Percentiles rank a stretch among this genome's conserved stretches.
phyloP scores from a whole-genome alignment of 2,113 vertebrate species.

The Stigmatopora nigra region DNA sequence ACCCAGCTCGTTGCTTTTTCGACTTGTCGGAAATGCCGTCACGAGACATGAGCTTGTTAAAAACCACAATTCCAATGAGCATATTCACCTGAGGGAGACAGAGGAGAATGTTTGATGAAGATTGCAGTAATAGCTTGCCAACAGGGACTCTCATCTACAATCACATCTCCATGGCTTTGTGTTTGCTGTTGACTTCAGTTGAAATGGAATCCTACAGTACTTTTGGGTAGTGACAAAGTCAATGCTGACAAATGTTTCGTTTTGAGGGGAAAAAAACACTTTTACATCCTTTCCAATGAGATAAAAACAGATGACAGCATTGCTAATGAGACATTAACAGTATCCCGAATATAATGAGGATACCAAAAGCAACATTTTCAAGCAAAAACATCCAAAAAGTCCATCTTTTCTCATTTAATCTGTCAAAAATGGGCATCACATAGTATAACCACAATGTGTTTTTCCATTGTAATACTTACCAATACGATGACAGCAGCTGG shows the following conservation, averaged over 20 bases:
- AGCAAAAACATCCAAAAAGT: background rate
- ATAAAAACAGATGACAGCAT: background rate
- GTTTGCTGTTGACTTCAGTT: constrained; percentile 3
- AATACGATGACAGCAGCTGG: constrained; percentile 90
- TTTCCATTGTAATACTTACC: constrained; percentile 67
- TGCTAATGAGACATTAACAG: background rate
- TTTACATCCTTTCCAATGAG: background rate
- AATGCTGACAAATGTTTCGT: background rate
- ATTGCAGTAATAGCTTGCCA: background rate
- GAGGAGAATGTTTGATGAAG: constrained; percentile 13
- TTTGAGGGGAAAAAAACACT: background rate
- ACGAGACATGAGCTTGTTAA: constrained; percentile 98
- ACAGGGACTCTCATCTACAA: constrained; percentile 16
- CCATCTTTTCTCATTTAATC: constrained; percentile 19
- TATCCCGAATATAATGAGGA: too few species aligned
- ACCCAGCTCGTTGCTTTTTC: constrained; percentile 98
- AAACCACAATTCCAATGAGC: constrained; percentile 96
- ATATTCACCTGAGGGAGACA: constrained; percentile 84
- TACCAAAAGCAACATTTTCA: background rate
- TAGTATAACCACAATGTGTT: too few species aligned
- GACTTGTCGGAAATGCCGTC: constrained; percentile 99
- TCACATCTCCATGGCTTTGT: background rate
- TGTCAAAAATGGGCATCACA: background rate
- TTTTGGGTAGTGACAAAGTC: constrained; percentile 11
- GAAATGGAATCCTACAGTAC: constrained; percentile 6